Conservation (phyloP, 2,888 invertebrate genomes). For the Beris morrisii region DNA sequence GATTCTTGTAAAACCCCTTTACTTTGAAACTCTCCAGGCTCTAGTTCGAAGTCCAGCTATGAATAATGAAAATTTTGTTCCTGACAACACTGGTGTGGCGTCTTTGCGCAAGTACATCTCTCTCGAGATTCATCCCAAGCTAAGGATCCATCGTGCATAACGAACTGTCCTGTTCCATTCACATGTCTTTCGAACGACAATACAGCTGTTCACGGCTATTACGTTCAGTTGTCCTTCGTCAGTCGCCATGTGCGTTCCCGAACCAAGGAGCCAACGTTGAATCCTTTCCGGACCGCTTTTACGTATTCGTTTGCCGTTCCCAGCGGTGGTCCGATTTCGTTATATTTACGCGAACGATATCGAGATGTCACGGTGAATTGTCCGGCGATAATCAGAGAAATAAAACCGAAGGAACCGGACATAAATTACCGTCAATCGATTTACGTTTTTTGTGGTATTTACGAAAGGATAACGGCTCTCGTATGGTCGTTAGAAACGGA, state of each 20-base stretch:
- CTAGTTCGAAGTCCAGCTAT: no score
- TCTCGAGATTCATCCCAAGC: conserved; percentile 8
- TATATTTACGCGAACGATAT: no score
- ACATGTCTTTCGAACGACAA: no score
- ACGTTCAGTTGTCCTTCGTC: conserved; percentile 12
- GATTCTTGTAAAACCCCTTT: no score
- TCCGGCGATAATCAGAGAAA: no score
- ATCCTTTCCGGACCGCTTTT: neutral
- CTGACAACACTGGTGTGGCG: conserved; percentile 16
- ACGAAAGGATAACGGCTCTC: conserved; percentile 1
- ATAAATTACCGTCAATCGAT: no score
- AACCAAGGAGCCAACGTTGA: neutral
- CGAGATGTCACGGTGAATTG: no score
- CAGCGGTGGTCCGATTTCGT: neutral
- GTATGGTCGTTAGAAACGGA: neutral
- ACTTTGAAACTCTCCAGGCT: no score
- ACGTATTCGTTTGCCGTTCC: neutral
- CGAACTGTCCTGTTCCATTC: neutral
- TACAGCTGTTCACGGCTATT: neutral
- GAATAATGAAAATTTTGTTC: no score
- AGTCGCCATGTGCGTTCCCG: conserved; percentile 15
- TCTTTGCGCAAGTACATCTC: conserved; percentile 16
- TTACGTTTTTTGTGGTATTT: conserved; percentile 3
- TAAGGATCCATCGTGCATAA: conserved; percentile 11
- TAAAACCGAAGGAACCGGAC: no score